A percentile compares a stretch with the other conserved stretches of the same genome.
These are phyloP conservation scores for Pimpla rufipes DNA, from an alignment of 2,888 invertebrate genomes.

Conservation along the genomic window DNA sequence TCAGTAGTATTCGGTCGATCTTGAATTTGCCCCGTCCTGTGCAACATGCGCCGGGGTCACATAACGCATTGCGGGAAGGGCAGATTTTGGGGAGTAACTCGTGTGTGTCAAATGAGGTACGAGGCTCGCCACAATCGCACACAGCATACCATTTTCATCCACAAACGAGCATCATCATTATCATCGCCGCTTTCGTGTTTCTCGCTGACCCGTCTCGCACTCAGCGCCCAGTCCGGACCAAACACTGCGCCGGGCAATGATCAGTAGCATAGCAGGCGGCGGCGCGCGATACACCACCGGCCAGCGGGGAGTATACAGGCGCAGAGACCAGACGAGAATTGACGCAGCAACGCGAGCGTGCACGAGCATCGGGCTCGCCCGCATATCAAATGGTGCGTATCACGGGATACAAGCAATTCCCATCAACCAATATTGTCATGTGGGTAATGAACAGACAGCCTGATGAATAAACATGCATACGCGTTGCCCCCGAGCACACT, in stretches of 20 bases:
- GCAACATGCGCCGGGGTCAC: not conserved
- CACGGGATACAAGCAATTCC: constrained; percentile 84
- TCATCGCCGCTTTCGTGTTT: constrained; percentile 24
- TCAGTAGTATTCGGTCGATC: not conserved
- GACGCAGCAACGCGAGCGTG: constrained; percentile 54
- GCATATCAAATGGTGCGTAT: constrained; percentile 85
- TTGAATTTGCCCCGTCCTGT: not conserved
- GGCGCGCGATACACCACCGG: not conserved
- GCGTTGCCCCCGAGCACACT: constrained; percentile 71
- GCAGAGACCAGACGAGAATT: constrained; percentile 49
- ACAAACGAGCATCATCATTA: constrained; percentile 28
- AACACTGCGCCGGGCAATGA: constrained; percentile 55
- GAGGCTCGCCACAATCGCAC: constrained; percentile 16
- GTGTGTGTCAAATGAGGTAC: constrained; percentile 5
- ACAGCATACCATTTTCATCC: constrained; percentile 13
- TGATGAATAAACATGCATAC: constrained; percentile 83
- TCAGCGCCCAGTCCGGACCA: constrained; percentile 18
- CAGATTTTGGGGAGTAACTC: not conserved
- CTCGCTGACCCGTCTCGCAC: constrained; percentile 28
- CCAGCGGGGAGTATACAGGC: constrained; percentile 46
- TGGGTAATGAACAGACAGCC: constrained; percentile 84
- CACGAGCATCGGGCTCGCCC: constrained; percentile 73
- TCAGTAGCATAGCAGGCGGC: constrained; percentile 28
- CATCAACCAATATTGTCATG: constrained; percentile 85
- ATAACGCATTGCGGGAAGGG: no score